phyloP scores from a whole-genome alignment of 2,888 invertebrate genomes.

The Anticlea derivata region DNA sequence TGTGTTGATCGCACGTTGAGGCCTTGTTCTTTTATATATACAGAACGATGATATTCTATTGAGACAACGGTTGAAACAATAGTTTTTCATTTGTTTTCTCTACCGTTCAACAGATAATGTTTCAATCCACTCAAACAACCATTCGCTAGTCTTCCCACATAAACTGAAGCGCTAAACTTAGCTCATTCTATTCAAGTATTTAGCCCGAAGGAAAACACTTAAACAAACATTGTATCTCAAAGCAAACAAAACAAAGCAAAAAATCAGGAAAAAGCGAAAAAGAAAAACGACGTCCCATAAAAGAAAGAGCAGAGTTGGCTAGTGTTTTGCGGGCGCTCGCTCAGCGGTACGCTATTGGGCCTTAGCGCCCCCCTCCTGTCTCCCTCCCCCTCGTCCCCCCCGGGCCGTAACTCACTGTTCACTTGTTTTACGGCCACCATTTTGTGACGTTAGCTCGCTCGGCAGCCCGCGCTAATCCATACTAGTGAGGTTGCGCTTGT shows the following conservation, averaged over 20 bases:
- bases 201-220: constrained; percentile 61
- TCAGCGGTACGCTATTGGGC: constrained; percentile 76
- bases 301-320: constrained; percentile 82
- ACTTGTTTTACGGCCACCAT: constrained; percentile 84
- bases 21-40: too few species aligned
- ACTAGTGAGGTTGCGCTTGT: constrained; percentile 49
- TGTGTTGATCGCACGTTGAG: too few species aligned
- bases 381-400: constrained; percentile 49
- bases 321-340: constrained; percentile 67
- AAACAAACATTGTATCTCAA: constrained; percentile 77
- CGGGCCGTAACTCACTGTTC: constrained; percentile 82
- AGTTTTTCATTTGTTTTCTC: background rate
- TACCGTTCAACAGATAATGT: constrained; percentile 1
- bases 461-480: constrained; percentile 76
- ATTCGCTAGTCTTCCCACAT: constrained; percentile 23
- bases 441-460: constrained; percentile 81
- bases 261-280: constrained; percentile 77
- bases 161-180: constrained; percentile 27
- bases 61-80: too few species aligned
- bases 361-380: constrained; percentile 48
- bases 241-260: constrained; percentile 69
- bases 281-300: constrained; percentile 81
- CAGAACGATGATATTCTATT: too few species aligned
- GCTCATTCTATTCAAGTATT: constrained; percentile 42
- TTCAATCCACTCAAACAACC: constrained; percentile 19